These are phyloP conservation scores for Venturia canescens DNA, from an alignment of 1,140 invertebrate species.

Conservation along the genomic window DNA sequence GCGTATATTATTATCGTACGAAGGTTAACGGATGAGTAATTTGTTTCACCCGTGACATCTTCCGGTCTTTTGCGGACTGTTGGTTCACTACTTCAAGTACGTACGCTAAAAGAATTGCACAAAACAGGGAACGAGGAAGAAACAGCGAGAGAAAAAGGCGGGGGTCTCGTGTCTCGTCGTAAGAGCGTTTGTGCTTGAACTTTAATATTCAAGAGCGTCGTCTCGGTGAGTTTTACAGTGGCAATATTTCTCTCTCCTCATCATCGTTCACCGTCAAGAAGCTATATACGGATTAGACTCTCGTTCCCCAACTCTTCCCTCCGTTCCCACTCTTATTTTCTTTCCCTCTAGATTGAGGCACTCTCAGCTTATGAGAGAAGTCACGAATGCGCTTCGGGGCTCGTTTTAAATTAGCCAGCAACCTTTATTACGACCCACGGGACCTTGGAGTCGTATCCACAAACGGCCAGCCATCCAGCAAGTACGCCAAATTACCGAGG, in stretches of 20 bases:
- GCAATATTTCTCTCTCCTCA: conserved; percentile 22
- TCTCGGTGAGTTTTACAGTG: conserved; percentile 12
- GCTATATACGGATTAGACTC: conserved; percentile 37
- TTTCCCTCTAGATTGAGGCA: background rate
- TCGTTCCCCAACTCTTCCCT: background rate
- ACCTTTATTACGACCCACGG: conserved; percentile 30
- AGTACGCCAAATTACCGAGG: background rate
- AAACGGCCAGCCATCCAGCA: background rate
- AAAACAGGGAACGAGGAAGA: too few relatives aligned
- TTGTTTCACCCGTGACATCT: background rate
- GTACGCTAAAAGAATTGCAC: background rate
- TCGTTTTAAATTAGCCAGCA: conserved; percentile 39
- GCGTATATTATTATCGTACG: background rate
- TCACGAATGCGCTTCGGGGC: conserved; percentile 37
- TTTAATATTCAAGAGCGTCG: conserved; percentile 24
- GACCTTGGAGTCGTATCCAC: background rate
- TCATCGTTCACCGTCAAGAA: conserved; percentile 24
- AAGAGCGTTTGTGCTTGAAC: conserved; percentile 29
- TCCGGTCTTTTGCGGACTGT: background rate
- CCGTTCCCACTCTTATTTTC: background rate
- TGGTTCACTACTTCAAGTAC: background rate
- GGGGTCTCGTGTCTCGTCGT: conserved; percentile 14
- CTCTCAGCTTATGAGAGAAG: conserved; percentile 29
- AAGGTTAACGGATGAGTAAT: background rate
- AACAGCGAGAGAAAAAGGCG: too few relatives aligned